These are phyloP conservation scores for Volucella inflata DNA, from an alignment of 2,888 invertebrate genomes.

Conservation along the genomic window DNA sequence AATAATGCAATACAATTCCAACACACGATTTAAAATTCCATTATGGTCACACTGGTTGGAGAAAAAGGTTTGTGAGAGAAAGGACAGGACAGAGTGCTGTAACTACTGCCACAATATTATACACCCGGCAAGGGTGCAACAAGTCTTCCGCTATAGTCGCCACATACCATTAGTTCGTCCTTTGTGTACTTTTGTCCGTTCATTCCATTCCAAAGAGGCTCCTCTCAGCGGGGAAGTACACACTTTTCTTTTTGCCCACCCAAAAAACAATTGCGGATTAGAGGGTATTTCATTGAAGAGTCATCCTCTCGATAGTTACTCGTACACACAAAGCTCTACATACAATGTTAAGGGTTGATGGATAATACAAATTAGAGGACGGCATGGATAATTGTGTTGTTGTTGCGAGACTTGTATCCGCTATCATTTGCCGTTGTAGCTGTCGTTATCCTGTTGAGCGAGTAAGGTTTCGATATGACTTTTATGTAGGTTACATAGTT, in stretches of 20 bases:
- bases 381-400: conserved; percentile 37
- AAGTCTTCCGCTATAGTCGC: conserved; percentile 40
- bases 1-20: too few relatives aligned
- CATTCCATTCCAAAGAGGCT: conserved; percentile 15
- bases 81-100: too few relatives aligned
- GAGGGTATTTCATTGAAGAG: conserved; percentile 35
- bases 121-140: conserved; percentile 43
- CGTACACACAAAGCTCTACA: conserved; percentile 5
- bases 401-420: not conserved
- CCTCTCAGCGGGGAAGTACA: conserved; percentile 9
- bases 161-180: conserved; percentile 8
- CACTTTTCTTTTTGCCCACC: not conserved
- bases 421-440: not conserved
- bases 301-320: conserved; percentile 2
- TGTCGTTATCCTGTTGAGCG: conserved; percentile 42
- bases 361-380: conserved; percentile 58
- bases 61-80: too few relatives aligned
- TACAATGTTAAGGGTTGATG: conserved; percentile 41
- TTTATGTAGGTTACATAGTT: conserved; percentile 30
- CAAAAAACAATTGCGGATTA: conserved; percentile 59
- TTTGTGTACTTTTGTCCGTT: conserved; percentile 22
- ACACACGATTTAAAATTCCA: too few relatives aligned
- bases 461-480: conserved; percentile 42
- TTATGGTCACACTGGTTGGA: too few relatives aligned
- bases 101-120: conserved; percentile 24